These are phyloP conservation scores for Papilio polyxenes DNA, from an alignment of 1,140 invertebrate genomes.

Conservation along the genomic window DNA sequence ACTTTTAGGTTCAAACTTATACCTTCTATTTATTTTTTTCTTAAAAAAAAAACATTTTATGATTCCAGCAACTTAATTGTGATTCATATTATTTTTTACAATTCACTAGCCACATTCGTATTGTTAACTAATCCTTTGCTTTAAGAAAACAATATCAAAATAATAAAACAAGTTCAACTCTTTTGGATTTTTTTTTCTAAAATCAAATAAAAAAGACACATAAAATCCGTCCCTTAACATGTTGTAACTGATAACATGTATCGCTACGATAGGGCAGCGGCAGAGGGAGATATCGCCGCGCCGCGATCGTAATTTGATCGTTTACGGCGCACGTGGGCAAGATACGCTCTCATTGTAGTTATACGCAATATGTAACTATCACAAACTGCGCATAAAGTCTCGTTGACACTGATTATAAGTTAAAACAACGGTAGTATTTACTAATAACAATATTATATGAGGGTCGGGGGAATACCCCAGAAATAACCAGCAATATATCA, in stretches of 20 bases:
- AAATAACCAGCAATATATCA: not conserved
- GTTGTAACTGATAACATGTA: constrained; percentile 18
- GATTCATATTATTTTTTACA: not conserved
- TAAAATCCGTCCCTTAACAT: constrained; percentile 24
- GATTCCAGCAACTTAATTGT: not conserved
- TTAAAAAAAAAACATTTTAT: not conserved
- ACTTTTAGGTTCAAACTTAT: not conserved
- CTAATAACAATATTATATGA: not conserved
- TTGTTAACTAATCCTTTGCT: not conserved
- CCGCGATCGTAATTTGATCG: constrained; percentile 45
- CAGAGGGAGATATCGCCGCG: constrained; percentile 40
- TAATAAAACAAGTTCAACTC: not conserved
- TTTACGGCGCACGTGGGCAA: constrained; percentile 36
- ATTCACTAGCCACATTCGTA: not conserved
- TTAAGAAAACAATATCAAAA: not conserved
- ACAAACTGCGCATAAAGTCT: not conserved
- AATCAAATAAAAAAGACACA: constrained; percentile 3
- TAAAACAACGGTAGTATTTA: not conserved
- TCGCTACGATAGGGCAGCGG: constrained; percentile 33
- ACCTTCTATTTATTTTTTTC: not conserved
- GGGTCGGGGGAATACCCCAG: not conserved
- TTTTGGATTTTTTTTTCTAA: not conserved
- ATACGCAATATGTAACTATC: not conserved
- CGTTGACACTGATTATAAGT: not conserved
- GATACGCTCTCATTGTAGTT: not conserved